Evolutionary conservation across 1,140 invertebrate species (phyloP).

Genomic region (Leptoteleia sp.): DNA sequence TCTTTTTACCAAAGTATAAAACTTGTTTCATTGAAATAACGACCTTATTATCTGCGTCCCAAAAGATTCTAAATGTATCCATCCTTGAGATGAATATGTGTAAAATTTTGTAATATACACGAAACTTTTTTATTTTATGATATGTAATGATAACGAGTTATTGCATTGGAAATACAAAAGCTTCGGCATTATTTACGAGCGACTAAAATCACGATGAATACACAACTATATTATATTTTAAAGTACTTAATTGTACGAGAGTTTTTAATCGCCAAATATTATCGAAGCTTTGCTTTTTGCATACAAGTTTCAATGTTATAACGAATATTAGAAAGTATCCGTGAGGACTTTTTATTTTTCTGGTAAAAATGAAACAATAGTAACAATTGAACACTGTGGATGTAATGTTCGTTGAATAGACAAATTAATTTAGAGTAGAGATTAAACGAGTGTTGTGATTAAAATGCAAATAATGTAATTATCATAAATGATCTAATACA

Average conservation of each 20-base stretch:
- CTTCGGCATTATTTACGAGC: constrained; percentile 46
- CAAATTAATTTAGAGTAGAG: constrained; percentile 31
- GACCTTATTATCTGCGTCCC: constrained; percentile 10
- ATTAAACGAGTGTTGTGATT: constrained; percentile 60
- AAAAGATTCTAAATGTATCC: constrained; percentile 42
- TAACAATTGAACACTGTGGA: constrained; percentile 18
- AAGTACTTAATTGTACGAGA: constrained; percentile 27
- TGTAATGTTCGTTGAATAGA: constrained; percentile 25
- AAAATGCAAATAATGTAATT: constrained; percentile 60
- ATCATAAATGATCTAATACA: constrained; percentile 62
- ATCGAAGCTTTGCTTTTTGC: constrained; percentile 34
- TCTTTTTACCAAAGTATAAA: constrained; percentile 17
- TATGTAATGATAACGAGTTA: constrained; percentile 27
- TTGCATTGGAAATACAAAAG: constrained; percentile 26
- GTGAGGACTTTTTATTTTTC: constrained; percentile 30
- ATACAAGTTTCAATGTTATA: constrained; percentile 15
- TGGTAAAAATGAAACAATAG: constrained; percentile 11
- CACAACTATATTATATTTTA: constrained; percentile 45
- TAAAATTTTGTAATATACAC: constrained; percentile 53
- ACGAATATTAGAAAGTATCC: constrained; percentile 23
- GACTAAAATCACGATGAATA: constrained; percentile 17
- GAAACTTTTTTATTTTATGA: constrained; percentile 43
- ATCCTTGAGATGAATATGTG: constrained; percentile 26
- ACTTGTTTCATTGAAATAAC: constrained; percentile 18
- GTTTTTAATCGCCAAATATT: constrained; percentile 35